Base-by-base conservation (phyloP, 2,797 vertebrate genomes). In the Chaetophractus vellerosus region DNA sequence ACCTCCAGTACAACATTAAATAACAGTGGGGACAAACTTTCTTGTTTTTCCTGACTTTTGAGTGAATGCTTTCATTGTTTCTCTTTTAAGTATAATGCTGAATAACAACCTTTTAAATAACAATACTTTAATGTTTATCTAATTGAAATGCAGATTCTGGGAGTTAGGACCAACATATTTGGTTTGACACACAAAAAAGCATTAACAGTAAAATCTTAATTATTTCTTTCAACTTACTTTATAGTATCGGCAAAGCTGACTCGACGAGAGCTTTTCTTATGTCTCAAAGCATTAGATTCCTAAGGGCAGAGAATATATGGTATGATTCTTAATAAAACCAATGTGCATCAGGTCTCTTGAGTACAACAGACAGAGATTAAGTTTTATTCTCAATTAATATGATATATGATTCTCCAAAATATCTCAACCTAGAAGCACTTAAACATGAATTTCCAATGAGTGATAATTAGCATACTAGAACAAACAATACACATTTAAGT, bases 241-340 rank as follows among this genome's bases (percentile, higher is more conserved):
- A 99, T 98, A 87, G 98, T 99, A 95, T 98, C 97, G 9, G 98
- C 98, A 91, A 99, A 99, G 96, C 98, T 99, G 96, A 99, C 98
- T 38, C 98, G 98, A 19, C 98, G 98, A 0, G 98, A 98, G 88
- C 93, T 98, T 96, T 98, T 99, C 94, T 97, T 97, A 38, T 96
- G 98, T 75, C 97, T 98, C 66, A 98, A 98, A 21, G 5, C 0
- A 2, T n/a, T 95, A 66, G 96, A 52, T 33, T 98, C 98, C 98
- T 98, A 96, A 83, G 61, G 87, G 76, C 33, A 87, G 0, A 98
- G 26, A 97, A 86, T 83, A 92, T 19, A 97, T 10, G 18, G 18
- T 88, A 76, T 61, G 52, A 91, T 88, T 88, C 19, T 91, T 95
- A 94, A 74, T 79, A 24, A 80, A 91, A 78, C n/a, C 21, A 88